A percentile compares a stretch with the other conserved stretches of the same genome.
phyloP scores from a whole-genome alignment of 1,140 invertebrate genomes.

The Elymnias hypermnestra region DNA sequence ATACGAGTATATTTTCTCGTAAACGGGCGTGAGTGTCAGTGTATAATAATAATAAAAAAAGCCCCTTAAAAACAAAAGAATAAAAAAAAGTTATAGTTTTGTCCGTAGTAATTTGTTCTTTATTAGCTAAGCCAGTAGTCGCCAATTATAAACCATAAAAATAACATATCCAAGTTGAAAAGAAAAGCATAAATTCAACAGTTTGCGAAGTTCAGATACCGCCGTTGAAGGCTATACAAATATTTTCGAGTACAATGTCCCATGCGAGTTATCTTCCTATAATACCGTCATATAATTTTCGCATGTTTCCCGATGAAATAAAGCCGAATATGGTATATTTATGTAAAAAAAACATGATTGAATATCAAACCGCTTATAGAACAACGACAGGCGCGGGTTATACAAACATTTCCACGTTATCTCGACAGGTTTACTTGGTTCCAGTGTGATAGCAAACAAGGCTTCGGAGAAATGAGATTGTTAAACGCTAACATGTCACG shows the following conservation, averaged over 20 bases:
- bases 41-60: too few species aligned
- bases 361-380: constrained; percentile 8
- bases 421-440: constrained; percentile 61
- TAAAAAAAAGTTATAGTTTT: too few species aligned
- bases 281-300: not conserved
- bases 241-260: not conserved
- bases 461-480: constrained; percentile 51
- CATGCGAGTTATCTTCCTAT: not conserved
- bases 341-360: not conserved
- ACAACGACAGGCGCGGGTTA: constrained; percentile 16
- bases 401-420: constrained; percentile 56
- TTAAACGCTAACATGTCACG: constrained; percentile 41
- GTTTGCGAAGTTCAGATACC: not conserved
- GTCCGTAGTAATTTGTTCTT: too few species aligned
- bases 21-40: too few species aligned
- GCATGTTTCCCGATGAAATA: not conserved
- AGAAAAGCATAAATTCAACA: not conserved
- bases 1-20: too few species aligned
- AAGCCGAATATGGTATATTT: not conserved
- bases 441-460: constrained; percentile 43
- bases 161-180: too few species aligned
- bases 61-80: too few species aligned
- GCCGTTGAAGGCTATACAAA: not conserved
- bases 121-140: too few species aligned
- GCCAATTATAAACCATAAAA: too few species aligned